Conservation (phyloP, 2,888 invertebrate species). For the Scaptomyza polygonia region DNA sequence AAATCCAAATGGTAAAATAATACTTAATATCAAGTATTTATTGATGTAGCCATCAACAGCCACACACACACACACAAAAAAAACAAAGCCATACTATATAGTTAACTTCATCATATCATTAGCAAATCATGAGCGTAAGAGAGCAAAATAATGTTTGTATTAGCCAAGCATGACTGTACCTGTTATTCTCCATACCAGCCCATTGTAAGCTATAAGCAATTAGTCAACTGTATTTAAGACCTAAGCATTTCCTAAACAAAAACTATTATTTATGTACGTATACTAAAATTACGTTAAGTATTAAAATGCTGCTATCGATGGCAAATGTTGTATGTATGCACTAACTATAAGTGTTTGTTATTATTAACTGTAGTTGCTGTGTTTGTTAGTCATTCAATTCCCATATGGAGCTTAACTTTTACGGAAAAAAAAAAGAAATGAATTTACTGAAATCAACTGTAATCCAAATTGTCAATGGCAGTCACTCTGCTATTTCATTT, state of each 20-base stretch:
- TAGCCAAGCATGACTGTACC: constrained; percentile 56
- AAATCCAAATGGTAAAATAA: constrained; percentile 12
- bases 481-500: constrained; percentile 30
- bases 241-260: constrained; percentile 26
- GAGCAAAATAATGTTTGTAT: constrained; percentile 7
- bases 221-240: constrained; percentile 39
- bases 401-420: constrained; percentile 12
- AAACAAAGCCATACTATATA: constrained; percentile 17
- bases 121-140: constrained; percentile 45
- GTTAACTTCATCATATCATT: constrained; percentile 62
- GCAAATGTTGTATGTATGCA: constrained; percentile 11
- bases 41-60: constrained; percentile 21
- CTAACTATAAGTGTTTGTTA: constrained; percentile 38
- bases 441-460: constrained; percentile 17
- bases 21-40: constrained; percentile 4
- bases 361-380: constrained; percentile 40
- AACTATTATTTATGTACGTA: constrained; percentile 8
- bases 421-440: not conserved
- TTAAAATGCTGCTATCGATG: constrained; percentile 11
- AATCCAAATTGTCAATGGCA: constrained; percentile 28
- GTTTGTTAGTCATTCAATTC: constrained; percentile 51
- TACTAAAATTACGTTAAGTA: constrained; percentile 12
- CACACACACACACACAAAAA: too few relatives aligned
- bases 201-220: constrained; percentile 39
- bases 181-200: constrained; percentile 44